These are phyloP conservation scores for Ichneumon xanthorius DNA, from an alignment of 2,888 invertebrate species.

Conservation along the genomic window DNA sequence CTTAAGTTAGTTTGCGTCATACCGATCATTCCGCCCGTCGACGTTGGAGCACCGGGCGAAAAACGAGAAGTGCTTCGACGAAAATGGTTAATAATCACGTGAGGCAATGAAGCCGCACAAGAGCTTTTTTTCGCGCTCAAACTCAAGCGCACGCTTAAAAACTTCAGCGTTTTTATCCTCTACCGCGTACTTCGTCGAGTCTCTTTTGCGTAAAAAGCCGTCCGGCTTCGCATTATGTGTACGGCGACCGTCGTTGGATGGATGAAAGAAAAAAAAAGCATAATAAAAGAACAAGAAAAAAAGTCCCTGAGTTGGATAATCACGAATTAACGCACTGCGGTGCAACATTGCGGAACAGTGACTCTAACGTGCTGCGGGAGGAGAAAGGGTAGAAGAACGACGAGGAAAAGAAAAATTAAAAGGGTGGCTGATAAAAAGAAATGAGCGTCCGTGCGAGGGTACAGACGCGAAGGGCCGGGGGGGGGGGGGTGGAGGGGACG, in stretches of 20 bases:
- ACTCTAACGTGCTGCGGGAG: constrained; percentile 21
- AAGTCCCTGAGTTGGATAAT: constrained; percentile 57
- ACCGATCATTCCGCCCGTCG: background rate
- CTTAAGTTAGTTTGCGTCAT: background rate
- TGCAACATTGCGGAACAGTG: constrained; percentile 55
- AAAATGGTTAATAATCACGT: background rate
- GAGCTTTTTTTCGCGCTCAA: background rate
- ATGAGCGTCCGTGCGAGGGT: background rate
- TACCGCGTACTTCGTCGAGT: background rate
- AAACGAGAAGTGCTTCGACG: background rate
- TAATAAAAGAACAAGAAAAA: constrained; percentile 7
- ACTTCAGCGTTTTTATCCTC: background rate
- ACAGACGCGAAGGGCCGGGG: constrained; percentile 7
- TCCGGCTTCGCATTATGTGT: background rate
- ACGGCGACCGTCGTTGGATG: background rate
- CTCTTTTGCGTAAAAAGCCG: background rate
- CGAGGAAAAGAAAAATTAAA: constrained; percentile 15
- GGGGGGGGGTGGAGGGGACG: background rate
- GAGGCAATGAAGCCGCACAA: background rate
- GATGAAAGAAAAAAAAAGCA: background rate
- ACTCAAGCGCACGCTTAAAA: background rate
- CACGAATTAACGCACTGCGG: constrained; percentile 59
- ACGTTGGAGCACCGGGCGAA: background rate
- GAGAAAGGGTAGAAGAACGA: constrained; percentile 13
- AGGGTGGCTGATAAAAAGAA: constrained; percentile 41